phyloP scores from a whole-genome alignment of 37 sponge, comb jelly and placozoan genomes.

The Chondrilla cf. caribensis region DNA sequence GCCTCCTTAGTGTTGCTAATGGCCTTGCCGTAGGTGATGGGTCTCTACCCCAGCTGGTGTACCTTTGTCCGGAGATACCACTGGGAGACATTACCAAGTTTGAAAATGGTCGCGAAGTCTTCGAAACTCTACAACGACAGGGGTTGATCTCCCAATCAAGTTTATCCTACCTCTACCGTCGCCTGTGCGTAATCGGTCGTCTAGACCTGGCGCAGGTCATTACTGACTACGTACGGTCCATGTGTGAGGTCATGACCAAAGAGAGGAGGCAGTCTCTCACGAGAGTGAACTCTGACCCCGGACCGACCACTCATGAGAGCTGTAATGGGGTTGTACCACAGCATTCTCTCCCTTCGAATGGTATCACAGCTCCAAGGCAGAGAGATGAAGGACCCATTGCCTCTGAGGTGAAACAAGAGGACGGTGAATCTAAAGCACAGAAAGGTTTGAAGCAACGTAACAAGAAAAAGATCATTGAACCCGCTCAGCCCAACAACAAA shows the following conservation, averaged over 20 bases:
- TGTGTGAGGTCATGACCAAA: neutral
- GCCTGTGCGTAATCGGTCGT: neutral
- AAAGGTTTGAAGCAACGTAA: no score
- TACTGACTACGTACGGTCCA: neutral
- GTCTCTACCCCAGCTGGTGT: neutral
- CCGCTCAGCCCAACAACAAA: no score
- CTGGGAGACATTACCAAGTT: neutral
- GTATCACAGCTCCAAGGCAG: no score
- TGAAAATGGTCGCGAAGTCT: neutral
- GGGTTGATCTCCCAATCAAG: neutral
- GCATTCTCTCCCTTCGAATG: no score
- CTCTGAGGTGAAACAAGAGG: no score
- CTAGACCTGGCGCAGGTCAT: neutral
- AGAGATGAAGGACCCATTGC: no score
- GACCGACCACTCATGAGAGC: no score
- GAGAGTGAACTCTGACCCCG: no score
- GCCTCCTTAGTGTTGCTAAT: neutral
- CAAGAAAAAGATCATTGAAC: no score
- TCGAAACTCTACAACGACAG: neutral
- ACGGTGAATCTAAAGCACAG: no score
- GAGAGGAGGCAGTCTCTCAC: neutral
- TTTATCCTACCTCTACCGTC: conserved; percentile 3
- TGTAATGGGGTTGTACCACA: no score
- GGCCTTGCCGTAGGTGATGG: neutral
- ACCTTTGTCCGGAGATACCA: conserved; percentile 13